A percentile compares a stretch with the other conserved stretches of the same genome.
These are phyloP conservation scores for Diplosoma virens DNA, from an alignment of 23 tunicate species.

Conservation along the genomic window DNA sequence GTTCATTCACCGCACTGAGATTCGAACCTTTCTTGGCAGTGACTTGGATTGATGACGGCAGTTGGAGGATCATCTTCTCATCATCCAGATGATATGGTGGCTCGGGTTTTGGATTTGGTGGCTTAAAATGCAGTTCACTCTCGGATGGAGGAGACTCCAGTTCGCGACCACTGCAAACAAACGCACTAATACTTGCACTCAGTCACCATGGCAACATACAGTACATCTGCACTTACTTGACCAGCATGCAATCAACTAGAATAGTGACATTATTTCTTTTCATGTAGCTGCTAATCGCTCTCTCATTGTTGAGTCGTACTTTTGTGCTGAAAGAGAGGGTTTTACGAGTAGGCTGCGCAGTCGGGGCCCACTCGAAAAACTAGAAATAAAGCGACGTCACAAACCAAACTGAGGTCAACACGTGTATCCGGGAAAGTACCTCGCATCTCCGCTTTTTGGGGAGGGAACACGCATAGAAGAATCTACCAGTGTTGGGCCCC, in stretches of 20 bases:
- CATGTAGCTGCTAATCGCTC: constrained; percentile 15
- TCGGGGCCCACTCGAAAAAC: constrained; percentile 53
- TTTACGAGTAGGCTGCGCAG: not conserved
- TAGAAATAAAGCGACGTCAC: not conserved
- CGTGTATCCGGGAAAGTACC: not conserved
- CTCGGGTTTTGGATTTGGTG: too few relatives aligned
- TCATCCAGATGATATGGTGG: too few relatives aligned
- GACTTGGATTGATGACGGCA: too few relatives aligned
- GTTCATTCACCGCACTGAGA: too few relatives aligned
- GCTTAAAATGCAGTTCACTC: too few relatives aligned
- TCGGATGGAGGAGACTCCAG: too few relatives aligned
- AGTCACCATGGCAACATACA: too few relatives aligned
- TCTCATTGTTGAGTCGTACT: not conserved
- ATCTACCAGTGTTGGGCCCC: constrained; percentile 37
- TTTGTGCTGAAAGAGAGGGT: not conserved
- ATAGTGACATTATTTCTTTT: not conserved
- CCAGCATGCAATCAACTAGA: not conserved
- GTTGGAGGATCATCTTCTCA: too few relatives aligned
- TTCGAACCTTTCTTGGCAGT: too few relatives aligned
- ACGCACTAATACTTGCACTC: too few relatives aligned
- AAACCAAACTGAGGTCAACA: not conserved
- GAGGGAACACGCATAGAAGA: constrained; percentile 18
- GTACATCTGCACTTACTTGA: not conserved
- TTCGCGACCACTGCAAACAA: too few relatives aligned
- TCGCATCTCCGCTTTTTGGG: constrained; percentile 13